Conservation (phyloP, 2,113 vertebrate species). For the Sardina pilchardus region DNA sequence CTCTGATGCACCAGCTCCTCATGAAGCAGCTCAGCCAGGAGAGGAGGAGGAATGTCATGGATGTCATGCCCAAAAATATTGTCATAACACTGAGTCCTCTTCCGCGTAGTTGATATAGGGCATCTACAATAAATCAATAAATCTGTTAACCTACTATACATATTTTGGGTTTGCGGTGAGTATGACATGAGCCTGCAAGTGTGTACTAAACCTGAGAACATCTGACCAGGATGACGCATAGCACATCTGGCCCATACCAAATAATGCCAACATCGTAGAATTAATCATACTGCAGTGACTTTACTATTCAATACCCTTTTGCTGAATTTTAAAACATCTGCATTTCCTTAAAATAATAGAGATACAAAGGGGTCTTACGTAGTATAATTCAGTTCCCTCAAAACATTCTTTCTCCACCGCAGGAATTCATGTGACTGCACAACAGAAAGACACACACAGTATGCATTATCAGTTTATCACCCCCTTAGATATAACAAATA, state of each 20-base stretch:
- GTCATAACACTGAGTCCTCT: slow-evolving; percentile 53
- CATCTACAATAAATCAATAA: slow-evolving; percentile 51
- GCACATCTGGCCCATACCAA: not conserved
- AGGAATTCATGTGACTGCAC: not conserved
- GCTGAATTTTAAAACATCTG: not conserved
- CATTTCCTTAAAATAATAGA: not conserved
- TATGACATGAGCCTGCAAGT: not conserved
- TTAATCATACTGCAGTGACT: not conserved
- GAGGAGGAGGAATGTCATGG: slow-evolving; percentile 62
- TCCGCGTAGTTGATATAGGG: slow-evolving; percentile 27
- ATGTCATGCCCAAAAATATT: slow-evolving; percentile 65
- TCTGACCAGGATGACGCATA: not conserved
- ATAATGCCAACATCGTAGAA: not conserved
- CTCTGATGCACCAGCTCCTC: slow-evolving; percentile 74
- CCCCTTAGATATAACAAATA: not conserved
- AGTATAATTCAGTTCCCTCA: slow-evolving; percentile 31
- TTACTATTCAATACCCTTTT: not conserved
- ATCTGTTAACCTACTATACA: not conserved
- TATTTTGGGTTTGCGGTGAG: not conserved
- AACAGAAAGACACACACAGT: not conserved
- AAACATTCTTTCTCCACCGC: not conserved
- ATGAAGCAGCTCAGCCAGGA: slow-evolving; percentile 70
- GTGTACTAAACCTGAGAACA: too few species aligned
- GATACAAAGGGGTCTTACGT: slow-evolving; percentile 44
- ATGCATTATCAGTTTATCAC: too few species aligned